phyloP scores from a whole-genome alignment of 2,888 invertebrate genomes.

The Megalurothrips usitatus region DNA sequence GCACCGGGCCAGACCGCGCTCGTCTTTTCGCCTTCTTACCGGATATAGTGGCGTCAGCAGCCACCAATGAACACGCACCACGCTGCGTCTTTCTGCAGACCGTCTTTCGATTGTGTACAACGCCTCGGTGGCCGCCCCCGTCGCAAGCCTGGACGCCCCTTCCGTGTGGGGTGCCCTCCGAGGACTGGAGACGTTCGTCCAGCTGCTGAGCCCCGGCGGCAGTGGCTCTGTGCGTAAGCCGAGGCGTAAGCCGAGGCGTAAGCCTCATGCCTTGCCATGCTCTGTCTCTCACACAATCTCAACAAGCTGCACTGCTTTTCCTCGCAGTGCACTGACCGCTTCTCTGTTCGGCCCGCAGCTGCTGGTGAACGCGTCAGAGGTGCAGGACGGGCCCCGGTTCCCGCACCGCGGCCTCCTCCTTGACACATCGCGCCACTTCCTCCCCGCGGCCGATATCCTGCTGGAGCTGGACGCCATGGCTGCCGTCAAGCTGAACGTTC shows the following conservation, averaged over 20 bases:
- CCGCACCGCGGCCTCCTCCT: constrained; percentile 76
- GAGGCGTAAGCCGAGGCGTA: too few species aligned
- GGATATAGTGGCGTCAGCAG: too few species aligned
- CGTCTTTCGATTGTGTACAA: too few species aligned
- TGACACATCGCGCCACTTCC: constrained; percentile 83
- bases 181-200: constrained; percentile 82
- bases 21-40: too few species aligned
- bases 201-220: constrained; percentile 51
- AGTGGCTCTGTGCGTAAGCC: constrained; percentile 38
- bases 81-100: too few species aligned
- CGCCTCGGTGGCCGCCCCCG: too few species aligned
- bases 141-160: constrained; percentile 41
- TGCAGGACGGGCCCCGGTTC: constrained; percentile 74
- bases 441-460: constrained; percentile 62
- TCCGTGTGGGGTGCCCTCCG: constrained; percentile 80
- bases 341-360: constrained; percentile 53
- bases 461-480: constrained; percentile 76
- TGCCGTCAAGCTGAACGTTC: constrained; percentile 86
- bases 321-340: too few species aligned
- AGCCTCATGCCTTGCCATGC: too few species aligned
- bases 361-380: constrained; percentile 60
- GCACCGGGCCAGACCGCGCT: too few species aligned
- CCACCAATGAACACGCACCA: too few species aligned
- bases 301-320: too few species aligned
- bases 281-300: too few species aligned